phyloP scores from a whole-genome alignment of 2,797 vertebrate species.

The Poliocrania exsul region DNA sequence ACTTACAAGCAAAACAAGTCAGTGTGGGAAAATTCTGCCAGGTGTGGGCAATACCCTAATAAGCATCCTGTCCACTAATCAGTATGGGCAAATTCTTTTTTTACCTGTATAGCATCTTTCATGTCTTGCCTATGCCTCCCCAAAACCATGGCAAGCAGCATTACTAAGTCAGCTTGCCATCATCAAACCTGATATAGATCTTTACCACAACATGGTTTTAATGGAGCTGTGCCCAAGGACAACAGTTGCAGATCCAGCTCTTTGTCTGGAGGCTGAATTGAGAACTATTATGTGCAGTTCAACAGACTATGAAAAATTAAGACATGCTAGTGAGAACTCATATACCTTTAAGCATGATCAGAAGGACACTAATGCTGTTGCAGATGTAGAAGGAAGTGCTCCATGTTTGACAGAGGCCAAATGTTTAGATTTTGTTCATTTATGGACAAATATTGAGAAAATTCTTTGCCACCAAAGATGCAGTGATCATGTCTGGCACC shows the following conservation, averaged over 20 bases:
- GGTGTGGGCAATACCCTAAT: neutral
- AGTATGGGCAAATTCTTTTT: neutral
- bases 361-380: neutral
- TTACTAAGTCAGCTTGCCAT: neutral
- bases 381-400: neutral
- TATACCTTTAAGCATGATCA: neutral
- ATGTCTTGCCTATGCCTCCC: accelerated
- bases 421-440: neutral
- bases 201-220: neutral
- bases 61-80: neutral
- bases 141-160: neutral
- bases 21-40: neutral
- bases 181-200: neutral
- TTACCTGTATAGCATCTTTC: neutral
- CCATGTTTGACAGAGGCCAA: neutral
- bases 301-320: neutral
- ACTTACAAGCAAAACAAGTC: neutral
- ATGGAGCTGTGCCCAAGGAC: neutral
- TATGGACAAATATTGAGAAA: neutral
- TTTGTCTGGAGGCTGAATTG: neutral
- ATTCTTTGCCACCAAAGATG: neutral
- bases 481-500: neutral
- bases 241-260: neutral
- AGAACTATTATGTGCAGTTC: accelerated
- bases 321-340: neutral